A percentile compares a stretch with the other conserved stretches of the same genome.
These are phyloP conservation scores for Clarias pachynema DNA, from an alignment of 2,797 vertebrate genomes.

Conservation along the genomic window DNA sequence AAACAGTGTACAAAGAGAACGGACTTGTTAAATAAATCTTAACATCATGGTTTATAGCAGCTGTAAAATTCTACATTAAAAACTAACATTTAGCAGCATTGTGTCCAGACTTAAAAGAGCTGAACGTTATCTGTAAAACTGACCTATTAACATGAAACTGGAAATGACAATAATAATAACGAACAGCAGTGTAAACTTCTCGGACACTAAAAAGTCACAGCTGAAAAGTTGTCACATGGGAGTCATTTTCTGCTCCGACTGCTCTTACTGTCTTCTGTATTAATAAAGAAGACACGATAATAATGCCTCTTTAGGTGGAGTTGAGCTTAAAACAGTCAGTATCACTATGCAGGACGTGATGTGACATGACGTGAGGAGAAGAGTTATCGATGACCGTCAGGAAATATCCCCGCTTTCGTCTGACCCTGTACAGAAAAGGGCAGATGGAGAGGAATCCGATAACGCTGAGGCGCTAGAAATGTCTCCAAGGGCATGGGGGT, in stretches of 20 bases:
- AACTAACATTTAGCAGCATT: conserved; percentile 9
- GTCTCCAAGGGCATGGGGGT: not conserved
- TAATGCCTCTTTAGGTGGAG: not conserved
- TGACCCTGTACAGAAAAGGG: conserved; percentile 29
- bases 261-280: not conserved
- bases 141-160: not conserved
- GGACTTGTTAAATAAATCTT: not conserved
- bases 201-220: not conserved
- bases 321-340: not conserved
- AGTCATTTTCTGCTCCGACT: not conserved
- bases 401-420: conserved; percentile 16
- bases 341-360: too few relatives aligned
- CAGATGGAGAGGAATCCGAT: conserved; percentile 29
- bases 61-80: not conserved
- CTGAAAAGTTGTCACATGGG: not conserved
- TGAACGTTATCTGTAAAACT: not conserved
- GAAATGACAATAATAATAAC: not conserved
- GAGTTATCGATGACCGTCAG: conserved; percentile 24
- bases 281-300: not conserved
- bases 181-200: too few relatives aligned
- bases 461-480: conserved; percentile 22
- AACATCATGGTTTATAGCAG: not conserved
- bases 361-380: not conserved
- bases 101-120: not conserved
- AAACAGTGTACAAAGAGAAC: not conserved